These are phyloP conservation scores for Lottia gigantea DNA, from an alignment of 2,888 invertebrate species.

Conservation along the genomic window DNA sequence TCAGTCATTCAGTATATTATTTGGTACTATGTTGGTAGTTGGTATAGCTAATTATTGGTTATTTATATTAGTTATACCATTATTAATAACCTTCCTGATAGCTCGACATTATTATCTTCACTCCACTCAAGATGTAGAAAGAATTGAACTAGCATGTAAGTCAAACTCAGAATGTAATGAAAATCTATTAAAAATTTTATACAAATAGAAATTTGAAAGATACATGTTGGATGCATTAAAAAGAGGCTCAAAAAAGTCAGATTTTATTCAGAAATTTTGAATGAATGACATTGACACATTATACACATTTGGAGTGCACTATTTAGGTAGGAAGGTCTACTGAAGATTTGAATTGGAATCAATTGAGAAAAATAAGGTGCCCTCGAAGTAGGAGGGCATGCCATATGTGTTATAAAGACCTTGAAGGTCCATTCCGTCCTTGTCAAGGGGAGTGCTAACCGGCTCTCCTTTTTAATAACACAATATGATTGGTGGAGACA, in stretches of 20 bases:
- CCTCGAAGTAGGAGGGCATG: constrained; percentile 7
- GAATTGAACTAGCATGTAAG: constrained; percentile 40
- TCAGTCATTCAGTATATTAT: constrained; percentile 45
- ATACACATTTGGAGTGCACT: too few relatives aligned
- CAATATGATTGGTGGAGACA: not conserved
- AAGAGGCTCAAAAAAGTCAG: too few relatives aligned
- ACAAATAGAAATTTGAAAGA: too few relatives aligned
- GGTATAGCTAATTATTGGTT: constrained; percentile 49
- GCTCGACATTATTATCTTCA: constrained; percentile 40
- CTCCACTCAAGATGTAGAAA: constrained; percentile 44
- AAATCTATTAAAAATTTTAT: too few relatives aligned
- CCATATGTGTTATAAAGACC: constrained; percentile 11
- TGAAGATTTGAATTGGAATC: constrained; percentile 17
- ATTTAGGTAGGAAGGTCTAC: too few relatives aligned
- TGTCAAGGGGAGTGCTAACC: constrained; percentile 12
- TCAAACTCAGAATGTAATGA: not conserved
- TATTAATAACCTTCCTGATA: constrained; percentile 37
- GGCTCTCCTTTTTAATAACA: constrained; percentile 6
- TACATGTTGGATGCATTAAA: too few relatives aligned
- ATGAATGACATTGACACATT: too few relatives aligned
- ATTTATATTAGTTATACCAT: constrained; percentile 43
- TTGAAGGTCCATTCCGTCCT: constrained; percentile 10
- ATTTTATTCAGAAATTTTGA: too few relatives aligned
- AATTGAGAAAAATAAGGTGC: constrained; percentile 7
- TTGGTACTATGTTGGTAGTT: constrained; percentile 38